Evolutionary conservation across 64 coral and sea anemone species (phyloP).

Genomic region (Exaiptasia diaphana): DNA sequence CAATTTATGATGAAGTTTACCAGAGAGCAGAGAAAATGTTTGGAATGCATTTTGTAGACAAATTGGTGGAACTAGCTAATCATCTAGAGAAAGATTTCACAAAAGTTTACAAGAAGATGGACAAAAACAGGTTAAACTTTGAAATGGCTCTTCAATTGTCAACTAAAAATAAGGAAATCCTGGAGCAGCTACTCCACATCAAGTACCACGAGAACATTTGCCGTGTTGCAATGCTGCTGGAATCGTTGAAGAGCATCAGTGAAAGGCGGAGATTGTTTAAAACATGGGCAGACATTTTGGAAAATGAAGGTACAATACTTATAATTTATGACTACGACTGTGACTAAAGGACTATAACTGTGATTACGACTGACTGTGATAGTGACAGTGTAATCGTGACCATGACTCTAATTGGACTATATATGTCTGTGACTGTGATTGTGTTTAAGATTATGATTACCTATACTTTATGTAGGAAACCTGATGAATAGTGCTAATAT

Average conservation of each 20-base stretch:
- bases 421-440: background rate
- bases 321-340: background rate
- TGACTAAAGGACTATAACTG: background rate
- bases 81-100: constrained; percentile 27
- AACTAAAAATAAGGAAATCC: background rate
- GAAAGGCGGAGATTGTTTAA: constrained; percentile 9
- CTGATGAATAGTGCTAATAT: background rate
- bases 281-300: background rate
- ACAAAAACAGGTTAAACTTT: constrained; percentile 29
- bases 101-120: constrained; percentile 14
- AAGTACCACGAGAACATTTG: background rate
- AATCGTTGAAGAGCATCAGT: background rate
- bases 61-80: constrained; percentile 11
- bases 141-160: constrained; percentile 12
- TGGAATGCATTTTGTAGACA: background rate
- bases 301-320: background rate
- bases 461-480: background rate
- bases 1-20: background rate
- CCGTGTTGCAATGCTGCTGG: constrained; percentile 14
- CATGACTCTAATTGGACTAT: background rate
- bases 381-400: background rate
- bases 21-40: constrained; percentile 15
- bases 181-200: background rate
- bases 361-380: background rate
- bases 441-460: background rate